Conservation (phyloP, 2,888 invertebrate genomes). For the Dorcus parallelipipedus region DNA sequence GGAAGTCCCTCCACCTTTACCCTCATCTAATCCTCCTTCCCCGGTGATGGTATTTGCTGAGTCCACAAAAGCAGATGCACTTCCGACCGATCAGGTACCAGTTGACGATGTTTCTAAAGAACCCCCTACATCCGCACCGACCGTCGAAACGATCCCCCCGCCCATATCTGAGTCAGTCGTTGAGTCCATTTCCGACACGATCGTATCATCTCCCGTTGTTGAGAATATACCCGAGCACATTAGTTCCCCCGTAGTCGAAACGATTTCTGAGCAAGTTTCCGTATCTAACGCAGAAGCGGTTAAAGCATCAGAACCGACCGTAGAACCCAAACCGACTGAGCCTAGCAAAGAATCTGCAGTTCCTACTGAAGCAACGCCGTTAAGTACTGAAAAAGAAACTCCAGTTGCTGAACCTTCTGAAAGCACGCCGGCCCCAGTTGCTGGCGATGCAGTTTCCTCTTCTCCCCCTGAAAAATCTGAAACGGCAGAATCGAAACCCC, state of each 20-base stretch:
- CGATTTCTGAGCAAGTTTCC: slow-evolving; percentile 3
- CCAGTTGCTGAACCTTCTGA: slow-evolving; percentile 8
- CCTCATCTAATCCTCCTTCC: slow-evolving; percentile 71
- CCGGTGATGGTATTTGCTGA: slow-evolving; percentile 73
- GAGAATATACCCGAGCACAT: slow-evolving; percentile 13
- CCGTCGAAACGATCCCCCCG: slow-evolving; percentile 24
- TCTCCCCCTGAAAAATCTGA: not conserved
- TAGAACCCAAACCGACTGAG: slow-evolving; percentile 2
- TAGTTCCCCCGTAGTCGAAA: slow-evolving; percentile 11
- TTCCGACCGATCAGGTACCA: slow-evolving; percentile 40
- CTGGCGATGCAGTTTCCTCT: not conserved
- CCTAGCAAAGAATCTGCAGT: slow-evolving; percentile 1
- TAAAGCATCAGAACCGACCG: slow-evolving; percentile 4
- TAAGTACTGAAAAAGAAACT: slow-evolving; percentile 7
- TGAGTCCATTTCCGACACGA: slow-evolving; percentile 9
- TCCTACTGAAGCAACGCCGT: slow-evolving; percentile 3
- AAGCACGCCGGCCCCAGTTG: not conserved
- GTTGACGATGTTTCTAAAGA: slow-evolving; percentile 8
- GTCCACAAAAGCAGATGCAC: slow-evolving; percentile 58
- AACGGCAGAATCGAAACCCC: slow-evolving; percentile 1
- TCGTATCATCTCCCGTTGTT: slow-evolving; percentile 7
- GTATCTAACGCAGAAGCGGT: slow-evolving; percentile 8
- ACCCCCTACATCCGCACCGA: slow-evolving; percentile 21
- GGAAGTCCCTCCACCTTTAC: slow-evolving; percentile 68
- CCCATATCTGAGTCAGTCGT: slow-evolving; percentile 9